Evolutionary conservation across 2,113 vertebrate genomes (phyloP).

Genomic region (Callorhinus ursinus): DNA sequence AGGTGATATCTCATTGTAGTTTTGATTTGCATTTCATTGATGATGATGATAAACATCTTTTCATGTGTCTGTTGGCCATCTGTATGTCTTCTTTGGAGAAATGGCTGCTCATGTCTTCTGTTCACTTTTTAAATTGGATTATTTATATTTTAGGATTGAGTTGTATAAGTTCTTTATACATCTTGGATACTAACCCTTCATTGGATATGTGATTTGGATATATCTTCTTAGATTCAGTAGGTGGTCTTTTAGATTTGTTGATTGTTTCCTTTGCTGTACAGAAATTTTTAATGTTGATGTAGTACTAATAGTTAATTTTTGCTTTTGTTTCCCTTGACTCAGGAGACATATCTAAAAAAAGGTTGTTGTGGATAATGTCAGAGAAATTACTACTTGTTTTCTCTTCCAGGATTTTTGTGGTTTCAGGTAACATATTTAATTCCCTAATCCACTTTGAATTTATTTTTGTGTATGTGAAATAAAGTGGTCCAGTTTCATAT

Average conservation of each 20-base stretch:
- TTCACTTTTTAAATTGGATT: not conserved
- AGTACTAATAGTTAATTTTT: not conserved
- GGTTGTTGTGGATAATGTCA: not conserved
- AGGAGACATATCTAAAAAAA: not conserved
- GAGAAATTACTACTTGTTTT: not conserved
- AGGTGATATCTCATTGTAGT: not conserved
- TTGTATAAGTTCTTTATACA: not conserved
- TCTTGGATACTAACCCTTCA: not conserved
- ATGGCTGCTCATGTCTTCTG: not conserved
- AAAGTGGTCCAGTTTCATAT: not conserved
- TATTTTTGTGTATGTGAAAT: not conserved
- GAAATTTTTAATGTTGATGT: not conserved
- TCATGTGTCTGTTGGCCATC: not conserved
- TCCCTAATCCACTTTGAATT: not conserved
- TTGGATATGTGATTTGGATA: not conserved
- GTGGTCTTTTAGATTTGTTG: not conserved
- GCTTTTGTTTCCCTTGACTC: not conserved
- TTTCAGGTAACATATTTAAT: not conserved
- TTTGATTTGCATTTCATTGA: not conserved
- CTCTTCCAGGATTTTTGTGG: not conserved
- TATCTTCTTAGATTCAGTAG: not conserved
- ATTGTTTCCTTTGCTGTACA: not conserved
- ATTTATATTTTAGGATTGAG: not conserved
- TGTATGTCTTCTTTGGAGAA: not conserved
- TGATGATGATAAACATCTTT: not conserved